These are phyloP conservation scores for Caenorhabditis imperialis DNA, from an alignment of 2,888 invertebrate species.

Conservation along the genomic window DNA sequence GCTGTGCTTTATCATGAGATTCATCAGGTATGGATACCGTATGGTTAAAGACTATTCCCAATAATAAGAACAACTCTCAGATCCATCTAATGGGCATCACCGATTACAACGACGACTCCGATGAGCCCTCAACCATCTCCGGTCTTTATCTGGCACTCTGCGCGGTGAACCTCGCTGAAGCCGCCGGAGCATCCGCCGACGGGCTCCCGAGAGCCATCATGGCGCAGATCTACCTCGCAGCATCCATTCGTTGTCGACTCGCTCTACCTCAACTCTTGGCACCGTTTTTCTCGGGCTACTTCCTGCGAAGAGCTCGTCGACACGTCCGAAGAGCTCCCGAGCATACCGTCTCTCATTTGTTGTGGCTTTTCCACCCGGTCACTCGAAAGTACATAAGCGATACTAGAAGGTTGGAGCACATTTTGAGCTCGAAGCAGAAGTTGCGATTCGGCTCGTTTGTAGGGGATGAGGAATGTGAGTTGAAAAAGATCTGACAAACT, in stretches of 20 bases:
- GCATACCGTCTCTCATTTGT: conserved; percentile 57
- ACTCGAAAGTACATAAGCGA: conserved; percentile 67
- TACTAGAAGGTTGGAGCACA: conserved; percentile 29
- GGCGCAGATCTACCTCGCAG: conserved; percentile 65
- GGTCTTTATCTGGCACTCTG: conserved; percentile 74
- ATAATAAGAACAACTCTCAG: conserved; percentile 53
- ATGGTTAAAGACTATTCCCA: no score
- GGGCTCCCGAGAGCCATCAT: conserved; percentile 62
- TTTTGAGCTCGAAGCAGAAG: conserved; percentile 35
- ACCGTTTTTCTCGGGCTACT: conserved; percentile 69
- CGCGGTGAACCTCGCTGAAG: conserved; percentile 76
- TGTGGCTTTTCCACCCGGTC: conserved; percentile 74
- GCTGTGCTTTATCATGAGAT: conserved; percentile 77
- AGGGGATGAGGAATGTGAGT: conserved; percentile 45
- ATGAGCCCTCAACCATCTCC: conserved; percentile 34
- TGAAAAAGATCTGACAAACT: neutral
- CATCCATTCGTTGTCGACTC: conserved; percentile 62
- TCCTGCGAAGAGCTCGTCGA: conserved; percentile 70
- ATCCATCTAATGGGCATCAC: conserved; percentile 71
- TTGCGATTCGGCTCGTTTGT: conserved; percentile 38
- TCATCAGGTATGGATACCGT: conserved; percentile 57
- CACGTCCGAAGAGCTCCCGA: conserved; percentile 68
- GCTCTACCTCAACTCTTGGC: conserved; percentile 68
- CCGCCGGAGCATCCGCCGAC: conserved; percentile 68
- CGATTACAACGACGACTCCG: conserved; percentile 43